phyloP scores from a whole-genome alignment of 2,888 invertebrate genomes.

The Neuroscelio doddi region DNA sequence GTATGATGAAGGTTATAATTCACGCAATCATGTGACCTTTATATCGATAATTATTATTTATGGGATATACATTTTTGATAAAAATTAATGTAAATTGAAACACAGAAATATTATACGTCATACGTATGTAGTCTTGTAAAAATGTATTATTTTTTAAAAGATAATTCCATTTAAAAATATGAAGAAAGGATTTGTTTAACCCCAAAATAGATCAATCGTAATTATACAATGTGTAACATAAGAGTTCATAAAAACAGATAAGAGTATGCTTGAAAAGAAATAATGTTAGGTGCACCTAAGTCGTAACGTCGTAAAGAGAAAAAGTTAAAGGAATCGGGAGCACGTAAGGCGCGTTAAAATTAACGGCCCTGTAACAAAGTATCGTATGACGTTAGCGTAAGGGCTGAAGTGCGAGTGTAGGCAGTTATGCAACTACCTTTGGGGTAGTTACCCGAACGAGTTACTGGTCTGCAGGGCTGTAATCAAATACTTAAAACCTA shows the following conservation, averaged over 20 bases:
- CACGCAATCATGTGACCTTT: too few species aligned
- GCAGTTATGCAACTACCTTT: conserved; percentile 52
- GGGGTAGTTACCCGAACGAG: conserved; percentile 57
- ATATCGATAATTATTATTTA: not conserved
- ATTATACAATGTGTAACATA: too few species aligned
- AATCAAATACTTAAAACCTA: conserved; percentile 68
- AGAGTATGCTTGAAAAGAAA: not conserved
- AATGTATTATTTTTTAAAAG: too few species aligned
- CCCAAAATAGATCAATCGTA: too few species aligned
- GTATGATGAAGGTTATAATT: too few species aligned
- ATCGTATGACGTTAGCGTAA: conserved; percentile 58
- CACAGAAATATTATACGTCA: too few species aligned
- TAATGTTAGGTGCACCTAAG: conserved; percentile 18
- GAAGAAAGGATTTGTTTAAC: too few species aligned
- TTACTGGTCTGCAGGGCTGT: conserved; percentile 60
- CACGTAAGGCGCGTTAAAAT: conserved; percentile 71
- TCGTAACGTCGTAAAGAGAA: conserved; percentile 49
- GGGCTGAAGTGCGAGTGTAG: conserved; percentile 52
- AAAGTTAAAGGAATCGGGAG: conserved; percentile 66
- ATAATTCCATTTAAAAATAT: too few species aligned
- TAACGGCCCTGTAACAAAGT: conserved; percentile 70
- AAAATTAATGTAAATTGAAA: too few species aligned
- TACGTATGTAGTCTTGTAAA: too few species aligned
- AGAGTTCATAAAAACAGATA: conserved; percentile 4
- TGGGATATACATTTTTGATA: too few species aligned